Evolutionary conservation across 2,888 invertebrate genomes (phyloP).

Genomic region (Therioaphis trifolii): DNA sequence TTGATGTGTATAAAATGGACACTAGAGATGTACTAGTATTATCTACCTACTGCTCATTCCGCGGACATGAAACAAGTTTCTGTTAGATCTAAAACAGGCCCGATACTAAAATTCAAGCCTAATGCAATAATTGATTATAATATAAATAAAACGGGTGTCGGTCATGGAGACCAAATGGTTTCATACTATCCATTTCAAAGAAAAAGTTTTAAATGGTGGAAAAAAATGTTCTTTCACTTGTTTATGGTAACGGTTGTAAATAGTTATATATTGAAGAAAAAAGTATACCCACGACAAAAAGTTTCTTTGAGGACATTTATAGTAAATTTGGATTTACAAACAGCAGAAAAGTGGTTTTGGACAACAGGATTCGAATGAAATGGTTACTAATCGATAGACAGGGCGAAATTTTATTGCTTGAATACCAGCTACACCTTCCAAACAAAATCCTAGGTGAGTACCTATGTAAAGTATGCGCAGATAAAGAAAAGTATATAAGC

Average conservation of each 20-base stretch:
- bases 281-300: neutral
- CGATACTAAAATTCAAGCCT: no score
- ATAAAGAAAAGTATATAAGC: no score
- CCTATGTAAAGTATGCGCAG: no score
- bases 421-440: neutral
- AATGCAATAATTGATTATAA: no score
- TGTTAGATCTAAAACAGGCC: no score
- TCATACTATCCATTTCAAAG: conserved; percentile 10
- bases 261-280: neutral
- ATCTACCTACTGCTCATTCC: no score
- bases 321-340: neutral
- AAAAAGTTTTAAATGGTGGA: conserved; percentile 16
- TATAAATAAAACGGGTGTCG: no score
- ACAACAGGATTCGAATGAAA: neutral
- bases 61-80: no score
- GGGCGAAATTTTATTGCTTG: neutral
- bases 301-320: neutral
- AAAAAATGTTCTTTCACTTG: neutral
- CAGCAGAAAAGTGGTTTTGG: neutral
- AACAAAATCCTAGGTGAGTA: neutral
- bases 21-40: no score
- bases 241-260: conserved; percentile 4
- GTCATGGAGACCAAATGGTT: no score
- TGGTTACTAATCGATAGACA: neutral
- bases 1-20: no score